phyloP scores from a whole-genome alignment of 1,140 invertebrate species.

The Conus betulinus region DNA sequence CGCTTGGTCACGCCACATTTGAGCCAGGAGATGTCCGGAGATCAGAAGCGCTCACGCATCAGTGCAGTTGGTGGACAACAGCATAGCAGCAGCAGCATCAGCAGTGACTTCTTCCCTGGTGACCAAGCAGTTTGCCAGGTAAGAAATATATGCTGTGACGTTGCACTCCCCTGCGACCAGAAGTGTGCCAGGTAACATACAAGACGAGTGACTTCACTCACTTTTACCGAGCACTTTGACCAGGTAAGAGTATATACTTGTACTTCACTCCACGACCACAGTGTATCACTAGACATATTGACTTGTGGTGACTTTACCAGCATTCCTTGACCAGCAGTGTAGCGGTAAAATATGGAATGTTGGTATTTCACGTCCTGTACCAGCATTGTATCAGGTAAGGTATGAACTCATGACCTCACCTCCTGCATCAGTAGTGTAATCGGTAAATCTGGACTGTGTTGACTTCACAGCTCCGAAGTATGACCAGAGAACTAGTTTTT shows the following conservation, averaged over 20 bases:
- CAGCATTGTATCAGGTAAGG: too few relatives aligned
- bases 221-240: background rate
- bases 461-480: slow-evolving; percentile 68
- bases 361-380: too few relatives aligned
- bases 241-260: background rate
- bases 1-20: slow-evolving; percentile 41
- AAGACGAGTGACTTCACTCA: background rate
- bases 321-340: too few relatives aligned
- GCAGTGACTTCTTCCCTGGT: slow-evolving; percentile 68
- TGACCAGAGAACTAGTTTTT: slow-evolving; percentile 74
- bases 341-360: too few relatives aligned
- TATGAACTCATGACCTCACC: too few relatives aligned
- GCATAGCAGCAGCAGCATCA: slow-evolving; percentile 67
- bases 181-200: background rate
- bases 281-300: too few relatives aligned
- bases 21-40: slow-evolving; percentile 69
- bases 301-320: too few relatives aligned
- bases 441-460: too few relatives aligned
- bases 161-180: background rate
- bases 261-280: too few relatives aligned
- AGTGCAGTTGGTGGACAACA: slow-evolving; percentile 66
- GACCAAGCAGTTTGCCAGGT: slow-evolving; percentile 74
- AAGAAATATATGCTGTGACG: too few relatives aligned
- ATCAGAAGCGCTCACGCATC: slow-evolving; percentile 51
- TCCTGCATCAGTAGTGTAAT: too few relatives aligned